Evolutionary conservation across 2,113 vertebrate genomes (phyloP), one percentile per base, ranked within the genome.

Genomic region (Megaceryle torquata): DNA sequence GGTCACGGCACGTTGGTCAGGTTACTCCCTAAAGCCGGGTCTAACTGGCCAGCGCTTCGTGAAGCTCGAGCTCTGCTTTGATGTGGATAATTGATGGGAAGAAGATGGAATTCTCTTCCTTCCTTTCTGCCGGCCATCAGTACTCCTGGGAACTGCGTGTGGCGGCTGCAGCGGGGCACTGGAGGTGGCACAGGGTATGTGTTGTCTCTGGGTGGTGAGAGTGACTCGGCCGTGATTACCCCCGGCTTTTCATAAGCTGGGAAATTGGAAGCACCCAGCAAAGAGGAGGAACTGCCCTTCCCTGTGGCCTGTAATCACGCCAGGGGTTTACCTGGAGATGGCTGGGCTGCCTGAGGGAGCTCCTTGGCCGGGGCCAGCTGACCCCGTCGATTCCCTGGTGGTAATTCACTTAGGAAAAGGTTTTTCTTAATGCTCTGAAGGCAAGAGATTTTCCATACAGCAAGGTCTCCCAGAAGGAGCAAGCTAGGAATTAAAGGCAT

Each of bases 301-400:
- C 14, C 5, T 2, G 15, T 56, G 28, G 71, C 10, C 0, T 4
- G 15, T 2, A 37, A 37, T 37, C 37, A 37, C 37, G 37, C 37
- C 37, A 37, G 37, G 37, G 8, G 7, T 37, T 37, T 46, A 1
- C 4, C 28, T 24, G 43, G 35, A 17, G 56, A 2, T 15, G 37
- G 64, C 5, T 19, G 3, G 15, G 12, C 56, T 75, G 68, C 28
- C 29, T 11, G 12, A 37, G 4, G 59, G 82, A 59, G 53, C 48
- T 3, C 50, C 1, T 1, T 2, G 3, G 3, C 51, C 11, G 3
- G 22, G 13, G 48, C 67, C 11, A 5, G 5, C 46, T 13, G 15
- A 9, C 29, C 17, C 0, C 0, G 19, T 21, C 15, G 2, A 37
- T 39, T 17, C 37, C 70, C 61, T 53, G 0, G 4, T 0, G 5